phyloP scores from a whole-genome alignment of 2,113 vertebrate genomes.

The Cavia porcellus region DNA sequence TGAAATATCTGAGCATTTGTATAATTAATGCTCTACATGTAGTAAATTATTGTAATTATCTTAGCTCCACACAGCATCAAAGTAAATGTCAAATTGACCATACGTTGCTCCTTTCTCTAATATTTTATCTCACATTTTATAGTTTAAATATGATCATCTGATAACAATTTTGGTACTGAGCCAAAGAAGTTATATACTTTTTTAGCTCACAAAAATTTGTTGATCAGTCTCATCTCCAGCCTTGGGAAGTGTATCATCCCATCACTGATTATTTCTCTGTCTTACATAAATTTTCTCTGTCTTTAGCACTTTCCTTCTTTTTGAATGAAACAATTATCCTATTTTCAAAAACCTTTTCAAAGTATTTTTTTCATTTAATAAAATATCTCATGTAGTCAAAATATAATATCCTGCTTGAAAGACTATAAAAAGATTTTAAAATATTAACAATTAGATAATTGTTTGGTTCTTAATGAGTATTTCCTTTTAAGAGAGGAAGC shows the following conservation, averaged over 20 bases:
- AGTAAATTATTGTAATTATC: background rate
- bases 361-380: constrained; percentile 31
- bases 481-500: constrained; percentile 81
- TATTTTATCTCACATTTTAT: constrained; percentile 8
- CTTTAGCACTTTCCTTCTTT: background rate
- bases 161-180: background rate
- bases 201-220: background rate
- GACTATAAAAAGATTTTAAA: constrained; percentile 80
- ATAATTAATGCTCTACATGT: background rate
- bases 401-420: constrained; percentile 63
- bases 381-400: constrained; percentile 55
- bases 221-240: background rate
- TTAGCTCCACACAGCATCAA: background rate
- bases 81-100: background rate
- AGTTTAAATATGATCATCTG: background rate
- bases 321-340: background rate
- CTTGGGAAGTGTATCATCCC: background rate
- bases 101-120: background rate
- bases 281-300: background rate
- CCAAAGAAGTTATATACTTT: background rate
- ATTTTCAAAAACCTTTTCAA: background rate
- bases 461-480: constrained; percentile 77
- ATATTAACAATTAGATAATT: constrained; percentile 83
- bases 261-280: background rate
- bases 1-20: background rate